Conservation (phyloP, 2,888 invertebrate genomes). For the Diabrotica balteata region DNA sequence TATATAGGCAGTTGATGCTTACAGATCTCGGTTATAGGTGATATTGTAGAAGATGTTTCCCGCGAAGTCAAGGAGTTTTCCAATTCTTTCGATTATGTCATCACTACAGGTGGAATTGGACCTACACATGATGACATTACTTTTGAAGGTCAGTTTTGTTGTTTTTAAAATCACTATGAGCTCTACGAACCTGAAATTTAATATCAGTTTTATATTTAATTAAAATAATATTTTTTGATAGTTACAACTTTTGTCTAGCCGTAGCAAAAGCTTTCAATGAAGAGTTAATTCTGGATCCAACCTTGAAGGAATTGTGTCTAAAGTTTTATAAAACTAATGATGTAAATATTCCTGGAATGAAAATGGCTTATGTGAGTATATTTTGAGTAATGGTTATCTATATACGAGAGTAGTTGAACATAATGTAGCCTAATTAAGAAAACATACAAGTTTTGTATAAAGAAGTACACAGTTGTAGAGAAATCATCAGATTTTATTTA, state of each 20-base stretch:
- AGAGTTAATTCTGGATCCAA: conserved; percentile 59
- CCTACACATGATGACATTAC: conserved; percentile 83
- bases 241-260: conserved; percentile 51
- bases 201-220: too few relatives aligned
- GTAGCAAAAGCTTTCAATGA: conserved; percentile 65
- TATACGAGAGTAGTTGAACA: too few relatives aligned
- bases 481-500: too few relatives aligned
- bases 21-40: conserved; percentile 72
- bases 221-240: conserved; percentile 1
- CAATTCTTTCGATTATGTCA: conserved; percentile 67
- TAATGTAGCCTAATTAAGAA: too few relatives aligned
- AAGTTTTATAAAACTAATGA: conserved; percentile 59
- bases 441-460: too few relatives aligned
- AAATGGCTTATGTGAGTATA: conserved; percentile 54
- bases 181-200: too few relatives aligned
- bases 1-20: conserved; percentile 31
- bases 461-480: too few relatives aligned
- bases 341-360: conserved; percentile 58
- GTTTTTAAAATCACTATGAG: too few relatives aligned
- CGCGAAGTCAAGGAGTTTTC: conserved; percentile 70
- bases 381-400: not conserved
- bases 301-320: conserved; percentile 60
- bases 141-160: conserved; percentile 65
- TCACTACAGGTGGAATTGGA: conserved; percentile 80
- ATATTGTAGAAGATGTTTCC: conserved; percentile 69